A percentile compares a stretch with the other conserved stretches of the same genome.
Conservation (phyloP, 1,140 invertebrate genomes). For the Zaprionus camerounensis region DNA sequence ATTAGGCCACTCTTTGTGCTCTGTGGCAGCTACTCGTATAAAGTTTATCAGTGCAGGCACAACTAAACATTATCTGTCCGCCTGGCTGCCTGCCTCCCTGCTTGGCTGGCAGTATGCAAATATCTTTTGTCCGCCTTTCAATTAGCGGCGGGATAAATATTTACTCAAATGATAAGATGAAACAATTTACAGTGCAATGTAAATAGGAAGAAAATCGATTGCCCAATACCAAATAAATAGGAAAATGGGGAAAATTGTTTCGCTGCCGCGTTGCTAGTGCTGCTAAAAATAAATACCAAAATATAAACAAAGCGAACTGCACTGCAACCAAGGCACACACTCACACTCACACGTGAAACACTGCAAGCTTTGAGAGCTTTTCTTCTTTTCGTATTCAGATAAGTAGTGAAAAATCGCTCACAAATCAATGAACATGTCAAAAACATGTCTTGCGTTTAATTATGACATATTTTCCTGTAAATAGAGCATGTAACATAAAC, state of each 20-base stretch:
- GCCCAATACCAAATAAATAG: slow-evolving; percentile 50
- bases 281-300: slow-evolving; percentile 40
- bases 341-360: background rate
- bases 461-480: slow-evolving; percentile 51
- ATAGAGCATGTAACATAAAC: slow-evolving; percentile 28
- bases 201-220: slow-evolving; percentile 73
- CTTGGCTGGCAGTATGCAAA: slow-evolving; percentile 55
- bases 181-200: slow-evolving; percentile 48
- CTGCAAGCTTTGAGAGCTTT: slow-evolving; percentile 4
- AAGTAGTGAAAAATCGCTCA: slow-evolving; percentile 4
- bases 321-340: slow-evolving; percentile 3
- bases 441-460: slow-evolving; percentile 14
- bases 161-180: slow-evolving; percentile 63
- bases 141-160: slow-evolving; percentile 70
- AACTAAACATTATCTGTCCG: slow-evolving; percentile 64
- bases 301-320: slow-evolving; percentile 30
- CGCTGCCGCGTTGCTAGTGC: slow-evolving; percentile 1
- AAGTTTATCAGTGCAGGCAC: slow-evolving; percentile 49
- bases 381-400: background rate
- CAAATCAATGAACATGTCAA: slow-evolving; percentile 32
- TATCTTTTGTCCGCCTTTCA: slow-evolving; percentile 70
- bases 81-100: slow-evolving; percentile 18
- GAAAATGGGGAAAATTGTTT: slow-evolving; percentile 44
- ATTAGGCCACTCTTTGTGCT: slow-evolving; percentile 80
- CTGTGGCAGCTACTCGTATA: slow-evolving; percentile 54